Evolutionary conservation across 2,797 vertebrate genomes (phyloP).

Genomic region (Paedocypris micromegethes): DNA sequence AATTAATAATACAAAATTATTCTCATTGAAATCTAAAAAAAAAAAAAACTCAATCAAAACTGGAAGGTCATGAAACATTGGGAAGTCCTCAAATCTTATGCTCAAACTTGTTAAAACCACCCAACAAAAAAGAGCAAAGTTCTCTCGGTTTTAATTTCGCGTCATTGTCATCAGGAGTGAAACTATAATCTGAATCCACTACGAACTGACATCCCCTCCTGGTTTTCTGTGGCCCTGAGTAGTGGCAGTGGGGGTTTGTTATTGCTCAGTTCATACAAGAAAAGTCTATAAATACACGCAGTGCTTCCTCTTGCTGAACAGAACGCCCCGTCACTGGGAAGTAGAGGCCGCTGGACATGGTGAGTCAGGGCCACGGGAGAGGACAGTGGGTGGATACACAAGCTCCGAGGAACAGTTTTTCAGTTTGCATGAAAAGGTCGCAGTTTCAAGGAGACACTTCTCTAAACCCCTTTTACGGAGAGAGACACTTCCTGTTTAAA

Average conservation of each 20-base stretch:
- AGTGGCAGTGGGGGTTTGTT: slow-evolving; percentile 52
- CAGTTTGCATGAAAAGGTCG: slow-evolving; percentile 9
- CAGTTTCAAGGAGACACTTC: not conserved
- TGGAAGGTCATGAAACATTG: not conserved
- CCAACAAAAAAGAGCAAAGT: slow-evolving; percentile 12
- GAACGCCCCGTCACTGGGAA: slow-evolving; percentile 64
- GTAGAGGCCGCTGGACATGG: slow-evolving; percentile 60
- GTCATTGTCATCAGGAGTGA: slow-evolving; percentile 42
- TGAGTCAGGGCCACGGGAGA: slow-evolving; percentile 55
- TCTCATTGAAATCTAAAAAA: too few relatives aligned
- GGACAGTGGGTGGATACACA: slow-evolving; percentile 52
- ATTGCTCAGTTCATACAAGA: slow-evolving; percentile 73
- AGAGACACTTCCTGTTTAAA: slow-evolving; percentile 18
- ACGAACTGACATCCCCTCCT: not conserved
- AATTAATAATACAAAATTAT: too few relatives aligned
- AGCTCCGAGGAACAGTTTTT: slow-evolving; percentile 41
- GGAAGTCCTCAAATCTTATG: slow-evolving; percentile 31
- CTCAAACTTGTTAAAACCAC: slow-evolving; percentile 36
- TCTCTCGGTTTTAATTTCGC: slow-evolving; percentile 54
- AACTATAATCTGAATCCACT: slow-evolving; percentile 38
- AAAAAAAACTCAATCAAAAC: not conserved
- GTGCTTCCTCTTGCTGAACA: slow-evolving; percentile 65
- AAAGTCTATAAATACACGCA: slow-evolving; percentile 73
- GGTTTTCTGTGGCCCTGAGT: slow-evolving; percentile 15
- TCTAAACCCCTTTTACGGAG: slow-evolving; percentile 13